These are phyloP conservation scores for Aphelocoma californica DNA, from an alignment of 2,797 vertebrate species.

Conservation along the genomic window DNA sequence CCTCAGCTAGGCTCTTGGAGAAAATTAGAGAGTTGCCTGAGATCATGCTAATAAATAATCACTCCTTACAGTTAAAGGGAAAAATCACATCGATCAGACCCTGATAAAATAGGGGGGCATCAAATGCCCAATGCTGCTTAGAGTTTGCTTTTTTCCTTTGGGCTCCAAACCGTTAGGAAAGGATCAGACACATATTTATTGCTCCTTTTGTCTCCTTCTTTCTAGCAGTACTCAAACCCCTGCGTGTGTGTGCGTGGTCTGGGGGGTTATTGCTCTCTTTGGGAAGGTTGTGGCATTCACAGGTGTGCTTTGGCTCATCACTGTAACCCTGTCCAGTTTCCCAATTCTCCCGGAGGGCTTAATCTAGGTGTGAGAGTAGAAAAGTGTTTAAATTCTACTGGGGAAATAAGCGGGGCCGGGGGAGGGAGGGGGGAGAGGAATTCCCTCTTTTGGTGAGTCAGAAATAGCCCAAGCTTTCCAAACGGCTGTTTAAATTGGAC, in stretches of 20 bases:
- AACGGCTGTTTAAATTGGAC: constrained; percentile 49
- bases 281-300: not conserved
- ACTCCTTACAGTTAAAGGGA: not conserved
- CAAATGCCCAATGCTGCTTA: constrained; percentile 25
- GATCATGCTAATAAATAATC: not conserved
- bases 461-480: constrained; percentile 54
- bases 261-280: not conserved
- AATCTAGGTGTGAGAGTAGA: not conserved
- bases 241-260: not conserved
- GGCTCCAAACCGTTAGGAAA: constrained; percentile 39
- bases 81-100: constrained; percentile 8
- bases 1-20: not conserved
- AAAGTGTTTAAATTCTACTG: not conserved
- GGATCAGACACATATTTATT: constrained; percentile 3
- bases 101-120: constrained; percentile 40
- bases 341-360: not conserved
- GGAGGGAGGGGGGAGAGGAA: not conserved
- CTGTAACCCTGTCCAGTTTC: not conserved
- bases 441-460: constrained; percentile 47
- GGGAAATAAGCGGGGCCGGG: not conserved
- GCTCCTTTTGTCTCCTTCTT: constrained; percentile 41
- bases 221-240: not conserved
- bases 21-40: not conserved
- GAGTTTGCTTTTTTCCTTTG: constrained; percentile 46
- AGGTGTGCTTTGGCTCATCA: not conserved